Conservation (phyloP, 2,888 invertebrate genomes). For the Deilephila porcellus region DNA sequence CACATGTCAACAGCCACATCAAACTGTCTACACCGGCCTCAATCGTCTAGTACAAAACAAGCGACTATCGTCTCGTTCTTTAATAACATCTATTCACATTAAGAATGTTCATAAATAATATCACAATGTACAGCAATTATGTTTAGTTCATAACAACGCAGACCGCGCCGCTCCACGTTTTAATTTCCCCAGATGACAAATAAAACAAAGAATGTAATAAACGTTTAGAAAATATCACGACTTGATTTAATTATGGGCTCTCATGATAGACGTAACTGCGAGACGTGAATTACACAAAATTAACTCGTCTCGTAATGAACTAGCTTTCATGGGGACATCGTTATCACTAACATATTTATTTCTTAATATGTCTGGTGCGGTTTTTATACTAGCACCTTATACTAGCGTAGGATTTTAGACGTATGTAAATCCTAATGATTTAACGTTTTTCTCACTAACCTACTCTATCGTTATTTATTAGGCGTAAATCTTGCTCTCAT, state of each 20-base stretch:
- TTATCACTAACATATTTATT: not conserved
- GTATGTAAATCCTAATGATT: not conserved
- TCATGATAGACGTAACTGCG: not conserved
- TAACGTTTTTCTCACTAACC: not conserved
- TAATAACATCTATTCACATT: no score
- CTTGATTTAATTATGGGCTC: slow-evolving; percentile 1
- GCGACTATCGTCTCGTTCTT: no score
- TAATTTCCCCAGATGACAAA: not conserved
- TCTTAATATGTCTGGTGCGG: not conserved
- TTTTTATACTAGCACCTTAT: not conserved
- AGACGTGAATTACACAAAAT: slow-evolving; percentile 1
- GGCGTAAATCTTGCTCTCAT: no score
- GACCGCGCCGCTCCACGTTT: not conserved
- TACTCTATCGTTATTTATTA: not conserved
- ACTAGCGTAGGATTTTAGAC: not conserved
- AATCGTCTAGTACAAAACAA: no score
- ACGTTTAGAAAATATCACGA: not conserved
- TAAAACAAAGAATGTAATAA: slow-evolving; percentile 4
- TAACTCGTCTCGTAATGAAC: not conserved
- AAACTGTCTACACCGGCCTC: not conserved
- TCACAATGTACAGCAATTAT: not conserved
- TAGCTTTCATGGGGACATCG: not conserved
- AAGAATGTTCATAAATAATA: not conserved
- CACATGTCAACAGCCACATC: not conserved
- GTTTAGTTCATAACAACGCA: not conserved